Percentiles rank a stretch among this genome's conserved stretches.
Conservation (phyloP, 2,888 invertebrate genomes). For the Horisme vitalbata region DNA sequence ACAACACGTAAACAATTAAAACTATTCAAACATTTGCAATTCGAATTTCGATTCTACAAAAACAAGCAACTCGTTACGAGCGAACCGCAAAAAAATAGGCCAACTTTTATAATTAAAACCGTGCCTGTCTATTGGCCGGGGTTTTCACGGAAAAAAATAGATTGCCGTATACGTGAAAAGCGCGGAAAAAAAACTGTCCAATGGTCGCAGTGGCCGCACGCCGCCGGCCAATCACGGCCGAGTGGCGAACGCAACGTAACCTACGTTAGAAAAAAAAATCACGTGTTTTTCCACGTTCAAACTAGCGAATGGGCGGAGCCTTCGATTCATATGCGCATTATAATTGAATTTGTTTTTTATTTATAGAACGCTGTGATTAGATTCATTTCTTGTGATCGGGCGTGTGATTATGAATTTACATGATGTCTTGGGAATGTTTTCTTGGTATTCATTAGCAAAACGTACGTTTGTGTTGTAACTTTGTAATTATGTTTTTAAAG, state of each 20-base stretch:
- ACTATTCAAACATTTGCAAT: conserved; percentile 15
- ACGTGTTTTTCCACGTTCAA: conserved; percentile 76
- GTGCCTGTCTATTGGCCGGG: conserved; percentile 67
- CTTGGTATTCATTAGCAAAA: too few relatives aligned
- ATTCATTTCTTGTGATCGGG: conserved; percentile 11
- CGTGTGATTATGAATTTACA: conserved; percentile 15
- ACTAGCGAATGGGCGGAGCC: conserved; percentile 65
- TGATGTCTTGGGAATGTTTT: conserved; percentile 4
- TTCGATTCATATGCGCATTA: conserved; percentile 61
- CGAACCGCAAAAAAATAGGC: conserved; percentile 49
- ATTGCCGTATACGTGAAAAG: conserved; percentile 76
- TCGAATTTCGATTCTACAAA: conserved; percentile 34
- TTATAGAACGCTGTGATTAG: conserved; percentile 28
- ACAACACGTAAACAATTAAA: conserved; percentile 1
- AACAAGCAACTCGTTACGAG: conserved; percentile 37
- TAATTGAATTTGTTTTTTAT: conserved; percentile 59
- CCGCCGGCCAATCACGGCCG: conserved; percentile 61
- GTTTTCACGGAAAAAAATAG: conserved; percentile 72
- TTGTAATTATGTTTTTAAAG: too few relatives aligned
- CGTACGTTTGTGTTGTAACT: background rate
- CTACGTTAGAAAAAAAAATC: conserved; percentile 78
- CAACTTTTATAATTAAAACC: conserved; percentile 76
- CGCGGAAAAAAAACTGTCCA: conserved; percentile 74
- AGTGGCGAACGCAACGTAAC: conserved; percentile 64
- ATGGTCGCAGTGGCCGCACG: conserved; percentile 53